Evolutionary conservation across 1,140 invertebrate genomes (phyloP).

Genomic region (Cataglyphis hispanica): DNA sequence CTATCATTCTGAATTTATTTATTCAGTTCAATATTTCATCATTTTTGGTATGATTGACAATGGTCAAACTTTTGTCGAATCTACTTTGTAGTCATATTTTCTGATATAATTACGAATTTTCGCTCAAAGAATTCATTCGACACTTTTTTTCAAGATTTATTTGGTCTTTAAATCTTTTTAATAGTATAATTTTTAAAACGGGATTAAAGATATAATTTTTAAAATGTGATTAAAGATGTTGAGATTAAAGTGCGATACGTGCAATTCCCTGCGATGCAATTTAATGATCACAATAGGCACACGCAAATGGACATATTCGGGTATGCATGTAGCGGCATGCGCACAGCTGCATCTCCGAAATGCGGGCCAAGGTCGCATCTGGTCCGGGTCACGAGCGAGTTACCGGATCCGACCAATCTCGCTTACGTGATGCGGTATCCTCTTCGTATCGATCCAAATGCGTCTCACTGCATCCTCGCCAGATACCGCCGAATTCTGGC

Average conservation of each 20-base stretch:
- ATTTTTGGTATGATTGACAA: background rate
- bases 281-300: constrained; percentile 9
- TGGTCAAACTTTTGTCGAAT: background rate
- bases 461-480: constrained; percentile 46
- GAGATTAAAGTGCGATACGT: background rate
- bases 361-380: constrained; percentile 81
- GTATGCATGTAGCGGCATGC: constrained; percentile 32
- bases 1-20: background rate
- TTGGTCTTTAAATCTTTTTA: background rate
- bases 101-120: background rate
- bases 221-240: background rate
- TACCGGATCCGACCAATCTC: constrained; percentile 70
- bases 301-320: constrained; percentile 36
- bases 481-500: constrained; percentile 25
- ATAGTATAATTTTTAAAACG: background rate
- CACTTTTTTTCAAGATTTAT: too few relatives aligned
- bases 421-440: constrained; percentile 75
- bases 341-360: constrained; percentile 72
- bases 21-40: too few relatives aligned
- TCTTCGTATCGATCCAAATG: constrained; percentile 64
- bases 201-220: too few relatives aligned
- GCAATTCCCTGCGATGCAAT: background rate
- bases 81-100: background rate
- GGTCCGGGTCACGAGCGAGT: constrained; percentile 73
- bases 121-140: background rate